Evolutionary conservation across 2,888 invertebrate species (phyloP), one percentile per base, ranked within the genome.

Genomic region (Yponomeuta plumbellus): DNA sequence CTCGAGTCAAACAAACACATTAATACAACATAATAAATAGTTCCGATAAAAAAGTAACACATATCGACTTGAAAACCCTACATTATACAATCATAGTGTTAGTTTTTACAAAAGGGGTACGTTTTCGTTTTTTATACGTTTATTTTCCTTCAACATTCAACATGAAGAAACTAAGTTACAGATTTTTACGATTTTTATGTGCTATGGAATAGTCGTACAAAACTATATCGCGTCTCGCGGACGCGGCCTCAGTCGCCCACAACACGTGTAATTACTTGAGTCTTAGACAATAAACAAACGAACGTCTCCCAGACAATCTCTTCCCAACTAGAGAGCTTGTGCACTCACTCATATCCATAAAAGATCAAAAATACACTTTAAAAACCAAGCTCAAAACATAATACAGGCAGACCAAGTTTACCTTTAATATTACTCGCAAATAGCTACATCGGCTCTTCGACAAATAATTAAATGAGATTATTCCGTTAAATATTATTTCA

Each of bases 11-110:
- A 75, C 69, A 73, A 75, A 34, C 2, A 44, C 40, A 76, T 74
- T 78, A 81, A 78, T 79, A 81, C 83, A 83, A 81, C 80, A 76
- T 77, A 81, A 85, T 81, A 84, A 82, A 83, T 82, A 84, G 81
- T 78, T 76, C 75, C 74, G 73, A 73, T 75, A 75, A 75, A 70
- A 69, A 75, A 74, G 70, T 71, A 76, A 80, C 77, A 80, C 73
- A 74, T 79, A 81, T 75, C 80, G 84, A 84, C 83, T 83, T 81
- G 81, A 83, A 81, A 80, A 81, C 74, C 81, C 80, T 80, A 84
- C n/a, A 63, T 52, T 52, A 64, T 21, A 64, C 74, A 78, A 73
- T 76, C 75, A 76, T 74, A 73, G 73, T 34, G 34, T 80, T 84
- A 82, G 84, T 80, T 82, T 84, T 84, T 80, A n/a, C n/a, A 79